Conservation (phyloP, 2,888 invertebrate genomes). For the Limenitis camilla region DNA sequence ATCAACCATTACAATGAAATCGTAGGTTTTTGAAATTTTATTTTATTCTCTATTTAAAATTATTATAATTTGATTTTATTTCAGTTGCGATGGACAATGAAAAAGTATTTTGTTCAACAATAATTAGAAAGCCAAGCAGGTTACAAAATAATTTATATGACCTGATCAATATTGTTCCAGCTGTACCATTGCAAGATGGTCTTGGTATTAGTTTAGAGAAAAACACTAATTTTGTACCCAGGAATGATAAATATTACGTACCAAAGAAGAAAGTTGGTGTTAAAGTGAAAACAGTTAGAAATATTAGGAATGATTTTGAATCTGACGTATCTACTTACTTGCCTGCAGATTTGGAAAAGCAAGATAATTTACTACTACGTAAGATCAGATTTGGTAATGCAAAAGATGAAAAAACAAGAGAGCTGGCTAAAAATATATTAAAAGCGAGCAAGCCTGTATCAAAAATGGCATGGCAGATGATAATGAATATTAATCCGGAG, state of each 20-base stretch:
- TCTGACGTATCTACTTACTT: slow-evolving; percentile 46
- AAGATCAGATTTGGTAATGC: slow-evolving; percentile 52
- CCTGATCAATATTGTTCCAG: slow-evolving; percentile 40
- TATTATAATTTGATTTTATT: slow-evolving; percentile 30
- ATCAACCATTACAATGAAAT: no score
- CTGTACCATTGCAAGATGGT: slow-evolving; percentile 26
- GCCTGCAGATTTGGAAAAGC: slow-evolving; percentile 45
- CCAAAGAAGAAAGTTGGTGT: slow-evolving; percentile 48
- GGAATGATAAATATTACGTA: slow-evolving; percentile 46
- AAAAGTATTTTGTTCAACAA: slow-evolving; percentile 48
- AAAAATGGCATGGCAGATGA: slow-evolving; percentile 61
- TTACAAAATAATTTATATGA: slow-evolving; percentile 46
- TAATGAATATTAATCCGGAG: slow-evolving; percentile 57
- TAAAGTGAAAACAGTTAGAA: slow-evolving; percentile 59
- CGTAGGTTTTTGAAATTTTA: no score
- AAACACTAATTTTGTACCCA: slow-evolving; percentile 44
- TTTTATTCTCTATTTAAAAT: neutral
- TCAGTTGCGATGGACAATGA: slow-evolving; percentile 35
- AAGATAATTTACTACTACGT: slow-evolving; percentile 46
- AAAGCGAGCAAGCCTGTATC: slow-evolving; percentile 45
- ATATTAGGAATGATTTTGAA: slow-evolving; percentile 53
- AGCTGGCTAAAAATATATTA: slow-evolving; percentile 45
- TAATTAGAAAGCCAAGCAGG: slow-evolving; percentile 37
- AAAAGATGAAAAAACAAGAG: slow-evolving; percentile 46
- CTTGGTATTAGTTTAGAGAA: slow-evolving; percentile 20